Percentiles rank a stretch among this genome's conserved stretches.
Conservation (phyloP, 2,113 vertebrate genomes). For the Nestor notabilis region DNA sequence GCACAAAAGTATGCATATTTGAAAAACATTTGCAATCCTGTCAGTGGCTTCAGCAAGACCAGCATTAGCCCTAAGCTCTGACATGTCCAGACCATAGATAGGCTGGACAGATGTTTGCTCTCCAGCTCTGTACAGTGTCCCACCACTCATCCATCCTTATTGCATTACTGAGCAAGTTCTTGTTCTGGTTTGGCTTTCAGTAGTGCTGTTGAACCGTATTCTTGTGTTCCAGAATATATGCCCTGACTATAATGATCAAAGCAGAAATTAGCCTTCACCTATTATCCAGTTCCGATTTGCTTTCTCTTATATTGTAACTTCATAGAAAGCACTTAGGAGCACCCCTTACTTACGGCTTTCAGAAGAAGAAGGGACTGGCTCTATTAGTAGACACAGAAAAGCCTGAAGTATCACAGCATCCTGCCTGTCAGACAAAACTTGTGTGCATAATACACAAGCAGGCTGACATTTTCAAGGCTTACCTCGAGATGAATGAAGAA, state of each 20-base stretch:
- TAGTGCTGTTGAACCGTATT: background rate
- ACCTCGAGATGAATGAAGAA: background rate
- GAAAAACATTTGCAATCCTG: background rate
- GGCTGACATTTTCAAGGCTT: background rate
- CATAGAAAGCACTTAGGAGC: background rate
- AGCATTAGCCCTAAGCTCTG: background rate
- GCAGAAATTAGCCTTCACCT: background rate
- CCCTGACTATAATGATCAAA: background rate
- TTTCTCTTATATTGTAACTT: background rate
- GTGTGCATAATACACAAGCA: background rate
- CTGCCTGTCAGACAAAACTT: background rate
- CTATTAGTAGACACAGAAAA: background rate
- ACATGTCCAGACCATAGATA: background rate
- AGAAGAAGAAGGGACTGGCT: background rate
- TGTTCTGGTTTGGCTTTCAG: background rate
- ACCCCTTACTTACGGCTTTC: background rate
- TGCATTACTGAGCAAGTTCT: background rate
- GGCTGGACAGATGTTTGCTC: background rate
- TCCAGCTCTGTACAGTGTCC: background rate
- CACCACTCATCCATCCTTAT: background rate
- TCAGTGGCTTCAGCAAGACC: background rate
- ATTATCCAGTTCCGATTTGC: background rate
- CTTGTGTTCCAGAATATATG: background rate
- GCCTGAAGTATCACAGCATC: background rate
- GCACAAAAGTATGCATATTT: background rate